These are phyloP conservation scores for Numenius arquata DNA, from an alignment of 2,113 vertebrate genomes.

Conservation along the genomic window DNA sequence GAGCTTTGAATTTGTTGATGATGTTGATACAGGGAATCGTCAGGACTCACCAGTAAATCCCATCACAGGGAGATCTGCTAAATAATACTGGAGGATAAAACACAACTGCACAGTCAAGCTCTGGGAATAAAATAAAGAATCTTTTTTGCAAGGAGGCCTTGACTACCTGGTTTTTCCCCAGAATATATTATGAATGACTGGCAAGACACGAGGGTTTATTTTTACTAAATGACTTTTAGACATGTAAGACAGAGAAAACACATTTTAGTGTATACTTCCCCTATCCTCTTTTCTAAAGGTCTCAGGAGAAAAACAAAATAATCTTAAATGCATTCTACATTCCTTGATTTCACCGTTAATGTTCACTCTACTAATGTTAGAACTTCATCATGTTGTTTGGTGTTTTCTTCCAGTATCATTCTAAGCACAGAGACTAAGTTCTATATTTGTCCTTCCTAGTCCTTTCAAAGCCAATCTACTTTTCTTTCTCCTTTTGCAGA, in stretches of 20 bases:
- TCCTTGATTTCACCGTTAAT: neutral
- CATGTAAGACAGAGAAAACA: neutral
- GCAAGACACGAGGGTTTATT: neutral
- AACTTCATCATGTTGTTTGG: neutral
- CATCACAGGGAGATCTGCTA: neutral
- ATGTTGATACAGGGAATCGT: neutral
- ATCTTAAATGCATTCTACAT: neutral
- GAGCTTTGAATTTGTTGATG: neutral
- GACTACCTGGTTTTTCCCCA: neutral
- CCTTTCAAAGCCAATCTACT: neutral
- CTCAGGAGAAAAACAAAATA: neutral
- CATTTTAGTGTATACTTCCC: neutral
- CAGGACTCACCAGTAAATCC: neutral
- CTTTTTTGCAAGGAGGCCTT: neutral
- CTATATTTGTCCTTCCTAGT: neutral
- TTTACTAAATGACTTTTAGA: neutral
- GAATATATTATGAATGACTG: neutral
- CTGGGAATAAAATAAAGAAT: neutral
- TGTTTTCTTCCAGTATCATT: neutral
- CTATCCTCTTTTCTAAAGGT: neutral
- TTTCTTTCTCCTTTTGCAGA: neutral
- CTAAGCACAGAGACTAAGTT: neutral
- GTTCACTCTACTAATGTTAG: neutral
- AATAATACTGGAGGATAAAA: neutral
- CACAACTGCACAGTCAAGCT: neutral